Evolutionary conservation across 2,888 invertebrate species (phyloP), one percentile per base, ranked within the genome.

Genomic region (Elegia similella): DNA sequence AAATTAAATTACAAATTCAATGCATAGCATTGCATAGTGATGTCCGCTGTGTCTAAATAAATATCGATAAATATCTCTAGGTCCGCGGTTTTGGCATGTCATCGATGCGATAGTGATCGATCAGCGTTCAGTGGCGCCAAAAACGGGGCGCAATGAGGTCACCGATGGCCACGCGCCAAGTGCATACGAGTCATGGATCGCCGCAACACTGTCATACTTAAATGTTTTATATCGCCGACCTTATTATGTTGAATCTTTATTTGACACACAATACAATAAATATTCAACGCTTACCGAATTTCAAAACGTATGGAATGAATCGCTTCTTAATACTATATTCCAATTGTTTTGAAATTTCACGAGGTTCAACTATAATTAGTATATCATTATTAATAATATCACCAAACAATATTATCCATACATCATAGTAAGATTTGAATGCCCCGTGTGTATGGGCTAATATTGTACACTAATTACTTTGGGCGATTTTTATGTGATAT

Each of bases 141-240:
- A 87, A 88, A 80, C 76, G 76, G 76, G 75, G 68, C 69, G 79
- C 85, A 86, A 85, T 86, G 87, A 87, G 86, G 88, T 87, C 88
- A 85, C 72, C 74, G 63, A 79, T 88, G 88, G 88, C 85, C 75
- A 65, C 69, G 75, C 74, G 88, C 88, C 88, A 88, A 88, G 80
- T 87, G 86, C 86, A 84, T 76, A 30, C 53, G 58, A 42, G 59
- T 54, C 56, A 59, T 47, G 55, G 48, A 56, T 48, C 74, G 69
- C 65, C 69, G 59, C 66, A 56, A 54, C 50, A 58, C 60, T 43
- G 48, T 48, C 34, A 2, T 16, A 34, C 34, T 34, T 50, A 50
- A 50, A 50, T 34, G 32, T 16, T 50, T 50, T 34, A 50, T 34
- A 32, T 48, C 48, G 8, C 15, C 32, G 50, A 50, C n/a, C 50